Conservation (phyloP, 2,113 vertebrate genomes). For the Gasterosteus nipponicus region DNA sequence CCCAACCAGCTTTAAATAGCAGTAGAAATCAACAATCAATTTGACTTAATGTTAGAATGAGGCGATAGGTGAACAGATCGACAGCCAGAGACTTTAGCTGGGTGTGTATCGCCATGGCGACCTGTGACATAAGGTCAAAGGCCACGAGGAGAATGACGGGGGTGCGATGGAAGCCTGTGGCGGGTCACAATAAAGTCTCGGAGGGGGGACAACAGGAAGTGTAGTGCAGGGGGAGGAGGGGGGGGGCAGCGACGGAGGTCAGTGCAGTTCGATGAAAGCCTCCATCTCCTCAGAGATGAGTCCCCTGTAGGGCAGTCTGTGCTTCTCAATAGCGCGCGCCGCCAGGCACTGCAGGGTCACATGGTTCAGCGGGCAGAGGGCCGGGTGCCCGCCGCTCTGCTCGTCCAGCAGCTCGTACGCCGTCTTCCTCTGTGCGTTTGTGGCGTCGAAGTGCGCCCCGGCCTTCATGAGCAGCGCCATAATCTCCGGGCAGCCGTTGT, state of each 20-base stretch:
- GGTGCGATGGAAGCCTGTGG: not conserved
- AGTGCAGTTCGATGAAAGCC: slow-evolving; percentile 95
- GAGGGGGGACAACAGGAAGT: not conserved
- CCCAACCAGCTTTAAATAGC: slow-evolving; percentile 36
- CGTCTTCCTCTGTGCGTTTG: slow-evolving; percentile 91
- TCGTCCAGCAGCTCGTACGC: slow-evolving; percentile 92
- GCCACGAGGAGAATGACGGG: not conserved
- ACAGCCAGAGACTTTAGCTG: slow-evolving; percentile 26
- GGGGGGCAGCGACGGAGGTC: slow-evolving; percentile 50
- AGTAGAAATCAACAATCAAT: slow-evolving; percentile 32
- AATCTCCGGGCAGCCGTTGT: slow-evolving; percentile 87
- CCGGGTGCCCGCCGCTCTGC: slow-evolving; percentile 86
- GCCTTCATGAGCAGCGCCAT: slow-evolving; percentile 89
- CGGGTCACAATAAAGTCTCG: slow-evolving; percentile 15
- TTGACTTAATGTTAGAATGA: slow-evolving; percentile 28
- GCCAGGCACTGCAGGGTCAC: slow-evolving; percentile 96
- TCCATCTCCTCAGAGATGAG: slow-evolving; percentile 94
- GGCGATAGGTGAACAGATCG: slow-evolving; percentile 45
- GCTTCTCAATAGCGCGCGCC: slow-evolving; percentile 89
- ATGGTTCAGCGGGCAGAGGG: slow-evolving; percentile 90
- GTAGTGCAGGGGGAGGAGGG: slow-evolving; percentile 28
- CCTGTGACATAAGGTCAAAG: slow-evolving; percentile 43
- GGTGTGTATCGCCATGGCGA: slow-evolving; percentile 72
- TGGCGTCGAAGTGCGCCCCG: slow-evolving; percentile 92
- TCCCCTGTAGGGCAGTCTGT: slow-evolving; percentile 94